Evolutionary conservation across 2,888 invertebrate genomes (phyloP), one percentile per base, ranked within the genome.

Genomic region (Melipona bicolor): DNA sequence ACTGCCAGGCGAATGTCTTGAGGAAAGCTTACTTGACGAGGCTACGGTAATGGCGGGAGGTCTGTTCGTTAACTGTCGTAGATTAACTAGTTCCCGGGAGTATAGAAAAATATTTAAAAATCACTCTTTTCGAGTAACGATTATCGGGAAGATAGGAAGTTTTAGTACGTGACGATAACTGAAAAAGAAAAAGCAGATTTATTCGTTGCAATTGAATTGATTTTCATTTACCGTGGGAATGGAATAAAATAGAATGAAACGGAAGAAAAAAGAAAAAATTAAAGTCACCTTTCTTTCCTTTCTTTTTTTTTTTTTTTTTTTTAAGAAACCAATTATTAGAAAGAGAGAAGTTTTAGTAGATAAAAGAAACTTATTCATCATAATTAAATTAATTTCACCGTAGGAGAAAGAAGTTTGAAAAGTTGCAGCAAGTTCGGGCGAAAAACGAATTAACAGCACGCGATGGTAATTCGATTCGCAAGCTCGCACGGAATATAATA

Each of bases 1-100:
- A 91, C 89, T 84, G 76, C 77, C 65, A 36, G 68, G 27, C 68
- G 72, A 24, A 49, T 36, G 79, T 77, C 71, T 75, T 69, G 75
- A 61, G 24, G 77, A 50, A 67, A 77, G 61, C 82, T 32, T n/a
- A 69, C 50, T 77, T 59, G 59, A 59, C 36, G 56, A 73, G 36
- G 52, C 67, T 32, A 32, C 32, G 32, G 43, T 81, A 76, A 86
- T 80, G 61, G 61, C 24, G 15, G 24, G 21, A 15, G 0, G 43
- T 43, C 50, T 4, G 54, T n/a, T 73, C 65, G 72, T 64, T 83
- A 80, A 77, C 79, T 79, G 70, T 78, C 81, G 67, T 70, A 32
- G 77, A 76, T 77, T 83, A 77, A 76, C 68, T 77, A 62, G 61
- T 78, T 43, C 21, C 56, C 5, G 56, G 5, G 27, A 27, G 43